Evolutionary conservation across 2,113 vertebrate genomes (phyloP).

Genomic region (Zapus hudsonius): DNA sequence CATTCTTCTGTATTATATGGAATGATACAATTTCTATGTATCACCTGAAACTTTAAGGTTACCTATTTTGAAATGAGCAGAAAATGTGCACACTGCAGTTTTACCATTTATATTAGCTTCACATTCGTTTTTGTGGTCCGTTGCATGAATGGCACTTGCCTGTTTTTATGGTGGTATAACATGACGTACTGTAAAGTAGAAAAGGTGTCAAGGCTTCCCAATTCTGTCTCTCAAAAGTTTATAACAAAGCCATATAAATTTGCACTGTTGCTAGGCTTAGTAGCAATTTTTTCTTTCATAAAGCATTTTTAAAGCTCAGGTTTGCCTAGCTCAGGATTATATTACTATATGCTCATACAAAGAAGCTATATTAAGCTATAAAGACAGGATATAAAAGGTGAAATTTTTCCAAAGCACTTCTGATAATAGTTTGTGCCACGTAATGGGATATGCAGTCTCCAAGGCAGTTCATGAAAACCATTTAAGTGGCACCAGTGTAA

Average conservation of each 20-base stretch:
- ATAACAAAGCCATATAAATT: slow-evolving; percentile 2
- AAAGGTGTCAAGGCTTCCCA: slow-evolving; percentile 26
- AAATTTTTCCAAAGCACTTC: slow-evolving; percentile 25
- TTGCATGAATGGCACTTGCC: neutral
- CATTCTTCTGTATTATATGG: neutral
- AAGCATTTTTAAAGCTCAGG: slow-evolving; percentile 40
- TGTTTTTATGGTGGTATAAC: slow-evolving; percentile 10
- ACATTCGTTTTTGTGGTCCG: slow-evolving; percentile 45
- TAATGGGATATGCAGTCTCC: neutral
- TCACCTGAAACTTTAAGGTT: neutral
- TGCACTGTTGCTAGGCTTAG: neutral
- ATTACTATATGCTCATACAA: neutral
- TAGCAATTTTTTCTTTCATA: slow-evolving; percentile 31
- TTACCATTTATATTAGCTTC: slow-evolving; percentile 34
- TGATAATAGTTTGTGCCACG: neutral
- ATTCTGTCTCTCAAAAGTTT: neutral
- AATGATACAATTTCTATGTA: neutral
- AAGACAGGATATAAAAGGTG: neutral
- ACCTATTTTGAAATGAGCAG: slow-evolving; percentile 31
- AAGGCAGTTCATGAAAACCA: neutral
- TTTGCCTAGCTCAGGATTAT: slow-evolving; percentile 19
- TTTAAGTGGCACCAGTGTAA: neutral
- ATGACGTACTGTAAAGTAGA: slow-evolving; percentile 20
- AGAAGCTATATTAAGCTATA: neutral
- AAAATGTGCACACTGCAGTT: neutral